Percentiles rank a stretch among this genome's conserved stretches.
These are phyloP conservation scores for Myxocyprinus asiaticus DNA, from an alignment of 2,113 vertebrate genomes.

Conservation along the genomic window DNA sequence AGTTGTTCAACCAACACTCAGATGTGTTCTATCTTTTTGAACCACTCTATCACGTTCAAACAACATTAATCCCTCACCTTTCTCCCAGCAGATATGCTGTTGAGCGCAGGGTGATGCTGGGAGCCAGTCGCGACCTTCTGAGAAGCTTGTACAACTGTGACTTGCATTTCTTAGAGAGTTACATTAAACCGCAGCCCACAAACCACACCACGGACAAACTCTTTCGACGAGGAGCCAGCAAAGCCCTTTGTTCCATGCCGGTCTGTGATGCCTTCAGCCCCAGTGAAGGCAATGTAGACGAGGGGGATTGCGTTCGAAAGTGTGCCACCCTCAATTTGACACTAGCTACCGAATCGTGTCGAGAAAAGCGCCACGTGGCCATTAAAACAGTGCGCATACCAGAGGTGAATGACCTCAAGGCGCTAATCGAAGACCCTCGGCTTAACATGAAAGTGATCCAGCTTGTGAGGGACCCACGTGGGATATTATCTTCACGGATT, in stretches of 20 bases:
- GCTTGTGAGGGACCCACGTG: conserved; percentile 89
- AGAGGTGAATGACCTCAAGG: conserved; percentile 84
- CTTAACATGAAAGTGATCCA: conserved; percentile 93
- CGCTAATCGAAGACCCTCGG: conserved; percentile 86
- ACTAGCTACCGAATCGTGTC: conserved; percentile 81
- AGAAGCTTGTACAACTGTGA: conserved; percentile 89
- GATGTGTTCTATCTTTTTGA: conserved; percentile 95
- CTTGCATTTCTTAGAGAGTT: conserved; percentile 89
- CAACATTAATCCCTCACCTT: conserved; percentile 85
- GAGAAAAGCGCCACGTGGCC: conserved; percentile 82
- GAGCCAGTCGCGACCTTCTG: conserved; percentile 87
- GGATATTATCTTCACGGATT: conserved; percentile 88
- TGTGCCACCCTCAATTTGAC: conserved; percentile 86
- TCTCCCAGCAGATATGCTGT: conserved; percentile 79
- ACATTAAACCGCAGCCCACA: conserved; percentile 87
- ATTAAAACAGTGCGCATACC: conserved; percentile 92
- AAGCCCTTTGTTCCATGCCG: conserved; percentile 83
- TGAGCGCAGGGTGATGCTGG: conserved; percentile 86
- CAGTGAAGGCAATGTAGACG: conserved; percentile 78
- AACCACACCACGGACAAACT: conserved; percentile 89
- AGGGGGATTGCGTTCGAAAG: conserved; percentile 87
- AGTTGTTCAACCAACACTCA: conserved; percentile 93
- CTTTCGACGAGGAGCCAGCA: conserved; percentile 90
- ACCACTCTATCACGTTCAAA: conserved; percentile 92
- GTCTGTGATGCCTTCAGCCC: conserved; percentile 79